Conservation (phyloP, 2,797 vertebrate genomes). For the Acanthopagrus latus region DNA sequence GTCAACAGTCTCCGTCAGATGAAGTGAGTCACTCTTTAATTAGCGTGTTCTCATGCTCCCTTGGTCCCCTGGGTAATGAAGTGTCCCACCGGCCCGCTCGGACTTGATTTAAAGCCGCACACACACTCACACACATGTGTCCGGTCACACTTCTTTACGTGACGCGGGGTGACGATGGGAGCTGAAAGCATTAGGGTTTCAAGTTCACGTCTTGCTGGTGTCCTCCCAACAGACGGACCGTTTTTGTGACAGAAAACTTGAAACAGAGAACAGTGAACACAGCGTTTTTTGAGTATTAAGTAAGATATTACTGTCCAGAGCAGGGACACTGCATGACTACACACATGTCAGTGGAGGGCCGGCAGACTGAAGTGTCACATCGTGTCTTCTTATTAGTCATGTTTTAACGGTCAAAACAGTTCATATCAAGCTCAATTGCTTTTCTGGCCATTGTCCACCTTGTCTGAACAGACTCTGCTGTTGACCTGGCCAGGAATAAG, state of each 20-base stretch:
- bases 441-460: background rate
- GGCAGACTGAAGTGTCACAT: background rate
- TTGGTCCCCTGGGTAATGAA: conserved; percentile 39
- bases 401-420: background rate
- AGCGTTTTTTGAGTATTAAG: background rate
- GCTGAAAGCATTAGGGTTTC: background rate
- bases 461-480: background rate
- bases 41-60: conserved; percentile 30
- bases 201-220: background rate
- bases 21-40: conserved; percentile 62
- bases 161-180: background rate
- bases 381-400: background rate
- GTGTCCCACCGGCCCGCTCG: conserved; percentile 32
- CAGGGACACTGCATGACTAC: background rate
- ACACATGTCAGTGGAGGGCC: background rate
- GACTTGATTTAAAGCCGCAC: conserved; percentile 34
- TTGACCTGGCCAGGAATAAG: background rate
- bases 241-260: background rate
- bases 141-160: conserved; percentile 9
- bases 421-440: background rate
- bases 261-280: background rate
- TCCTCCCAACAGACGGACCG: background rate
- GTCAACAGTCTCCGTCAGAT: conserved; percentile 36
- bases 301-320: background rate
- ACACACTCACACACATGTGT: conserved; percentile 16